Evolutionary conservation across 2,888 invertebrate species (phyloP).

Genomic region (Loripinus fragilis): DNA sequence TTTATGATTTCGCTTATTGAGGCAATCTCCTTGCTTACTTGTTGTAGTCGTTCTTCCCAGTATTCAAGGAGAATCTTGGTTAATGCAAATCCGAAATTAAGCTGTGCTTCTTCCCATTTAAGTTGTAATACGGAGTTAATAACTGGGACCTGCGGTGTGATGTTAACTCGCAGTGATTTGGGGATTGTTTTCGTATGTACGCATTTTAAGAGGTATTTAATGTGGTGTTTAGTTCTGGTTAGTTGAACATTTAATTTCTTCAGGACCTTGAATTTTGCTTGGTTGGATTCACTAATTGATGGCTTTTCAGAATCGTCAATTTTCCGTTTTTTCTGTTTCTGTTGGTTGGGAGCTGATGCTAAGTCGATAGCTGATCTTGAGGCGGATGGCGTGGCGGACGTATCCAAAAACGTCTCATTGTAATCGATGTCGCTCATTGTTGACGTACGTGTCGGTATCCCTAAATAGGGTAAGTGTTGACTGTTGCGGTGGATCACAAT

Average conservation of each 20-base stretch:
- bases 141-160: neutral
- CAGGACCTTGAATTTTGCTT: neutral
- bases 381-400: too few species aligned
- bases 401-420: too few species aligned
- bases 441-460: too few species aligned
- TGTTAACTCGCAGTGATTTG: neutral
- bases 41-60: neutral
- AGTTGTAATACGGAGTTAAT: neutral
- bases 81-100: neutral
- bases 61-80: neutral
- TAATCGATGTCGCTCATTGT: too few species aligned
- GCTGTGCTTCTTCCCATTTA: constrained; percentile 10
- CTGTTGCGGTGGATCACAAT: too few species aligned
- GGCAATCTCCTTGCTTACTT: neutral
- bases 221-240: neutral
- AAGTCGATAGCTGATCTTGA: too few species aligned
- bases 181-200: neutral
- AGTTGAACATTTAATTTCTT: constrained; percentile 7
- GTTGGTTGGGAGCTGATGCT: too few species aligned
- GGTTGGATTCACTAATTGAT: neutral
- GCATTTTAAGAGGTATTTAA: neutral
- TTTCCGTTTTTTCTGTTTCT: constrained; percentile 10
- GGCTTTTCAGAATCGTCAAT: neutral
- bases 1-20: neutral
- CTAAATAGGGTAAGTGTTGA: too few species aligned